Evolutionary conservation across 2,888 invertebrate genomes (phyloP).

Genomic region (Pantelozetes paolii): DNA sequence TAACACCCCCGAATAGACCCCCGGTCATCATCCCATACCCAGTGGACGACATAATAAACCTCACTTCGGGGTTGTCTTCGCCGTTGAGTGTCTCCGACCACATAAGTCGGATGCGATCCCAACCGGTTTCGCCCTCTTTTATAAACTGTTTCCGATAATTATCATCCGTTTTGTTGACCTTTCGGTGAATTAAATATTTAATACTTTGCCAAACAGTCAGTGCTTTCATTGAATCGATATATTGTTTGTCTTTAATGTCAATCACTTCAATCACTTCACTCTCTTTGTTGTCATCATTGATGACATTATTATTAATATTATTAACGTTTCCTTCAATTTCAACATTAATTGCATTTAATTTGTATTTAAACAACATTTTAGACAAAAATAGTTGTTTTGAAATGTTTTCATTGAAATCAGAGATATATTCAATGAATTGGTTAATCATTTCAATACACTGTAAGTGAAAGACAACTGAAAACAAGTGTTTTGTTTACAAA

Average conservation of each 20-base stretch:
- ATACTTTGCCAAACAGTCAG: slow-evolving; percentile 9
- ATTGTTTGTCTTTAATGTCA: not conserved
- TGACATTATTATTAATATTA: not conserved
- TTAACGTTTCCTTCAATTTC: not conserved
- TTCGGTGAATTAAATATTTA: slow-evolving; percentile 4
- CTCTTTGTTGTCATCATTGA: not conserved
- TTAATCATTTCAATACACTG: too few relatives aligned
- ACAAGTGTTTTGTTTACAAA: too few relatives aligned
- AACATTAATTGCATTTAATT: slow-evolving; percentile 8
- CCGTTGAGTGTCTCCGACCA: slow-evolving; percentile 8
- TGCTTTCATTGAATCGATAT: not conserved
- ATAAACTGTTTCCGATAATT: slow-evolving; percentile 5
- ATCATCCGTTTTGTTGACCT: not conserved
- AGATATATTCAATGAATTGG: too few relatives aligned
- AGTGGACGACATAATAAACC: slow-evolving; percentile 14
- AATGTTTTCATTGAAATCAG: not conserved
- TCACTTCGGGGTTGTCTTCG: slow-evolving; percentile 31
- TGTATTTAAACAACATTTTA: not conserved
- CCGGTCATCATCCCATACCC: slow-evolving; percentile 10
- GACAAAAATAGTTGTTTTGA: not conserved
- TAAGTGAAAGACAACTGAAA: too few relatives aligned
- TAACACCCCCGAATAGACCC: slow-evolving; percentile 13
- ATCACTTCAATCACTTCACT: too few relatives aligned
- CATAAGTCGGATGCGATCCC: slow-evolving; percentile 24
- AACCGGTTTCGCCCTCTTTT: slow-evolving; percentile 36